Evolutionary conservation across 2,113 vertebrate genomes (phyloP), one percentile per base, ranked within the genome.

Genomic region (Apus apus): DNA sequence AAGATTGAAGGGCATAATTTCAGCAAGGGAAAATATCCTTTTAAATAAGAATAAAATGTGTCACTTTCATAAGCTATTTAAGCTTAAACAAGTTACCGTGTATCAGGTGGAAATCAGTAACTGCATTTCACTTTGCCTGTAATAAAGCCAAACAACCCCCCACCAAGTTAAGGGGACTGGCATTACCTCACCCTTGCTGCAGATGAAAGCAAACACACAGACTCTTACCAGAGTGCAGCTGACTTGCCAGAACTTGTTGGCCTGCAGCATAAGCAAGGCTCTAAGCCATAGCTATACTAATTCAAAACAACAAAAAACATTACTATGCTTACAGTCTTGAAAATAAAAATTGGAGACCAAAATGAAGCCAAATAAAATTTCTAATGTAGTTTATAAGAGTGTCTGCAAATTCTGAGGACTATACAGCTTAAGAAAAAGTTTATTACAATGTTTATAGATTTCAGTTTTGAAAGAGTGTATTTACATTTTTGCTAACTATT

Each of bases 201-300:
- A 88, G 51, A 95, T 64, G 38, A 93, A 90, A 93, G 90, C 54
- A 50, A 83, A 58, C 64, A 75, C 72, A 70, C 30, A 80, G 54
- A 73, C 75, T 91, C 85, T 46, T 50, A 88, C 19, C 60, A 85
- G 71, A 90, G 74, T 43, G 85, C 89, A 91, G 76, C 64, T 60
- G 57, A 89, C 96, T 90, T 96, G 93, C 77, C 2, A 1, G 30
- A 78, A 92, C 96, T 85, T 86, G 92, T 13, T 77, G 65, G 86
- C 65, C 83, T 89, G 81, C 76, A 92, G 93, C 60, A 94, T 45
- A 83, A 83, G 89, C 67, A 87, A 88, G 53, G 65, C 66, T 89
- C 18, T 71, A 84, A 92, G 61, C 79, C 72, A 66, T 5, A 54
- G 62, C 72, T 84, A 36, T 8, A 16, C 76, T 65, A 46, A 74